Percentiles rank a stretch among this genome's conserved stretches.
phyloP scores from a whole-genome alignment of 2,113 vertebrate genomes.

The Plecotus auritus region DNA sequence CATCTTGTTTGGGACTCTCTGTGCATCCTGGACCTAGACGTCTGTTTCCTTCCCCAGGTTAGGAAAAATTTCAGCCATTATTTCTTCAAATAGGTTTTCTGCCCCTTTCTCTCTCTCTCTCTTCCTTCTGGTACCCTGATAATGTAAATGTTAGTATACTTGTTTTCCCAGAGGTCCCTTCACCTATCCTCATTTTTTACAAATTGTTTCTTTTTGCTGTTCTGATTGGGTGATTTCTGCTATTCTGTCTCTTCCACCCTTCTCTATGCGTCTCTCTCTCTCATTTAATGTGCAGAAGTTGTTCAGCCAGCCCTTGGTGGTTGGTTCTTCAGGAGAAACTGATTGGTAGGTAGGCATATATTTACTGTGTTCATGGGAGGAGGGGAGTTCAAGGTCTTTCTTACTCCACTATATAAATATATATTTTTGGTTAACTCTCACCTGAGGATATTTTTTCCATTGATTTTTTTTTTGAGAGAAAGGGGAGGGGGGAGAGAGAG shows the following conservation, averaged over 20 bases:
- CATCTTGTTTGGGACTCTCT: background rate
- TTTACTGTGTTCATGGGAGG: background rate
- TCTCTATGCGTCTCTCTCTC: background rate
- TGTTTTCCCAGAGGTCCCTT: background rate
- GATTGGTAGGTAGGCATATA: background rate
- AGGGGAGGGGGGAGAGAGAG: no score
- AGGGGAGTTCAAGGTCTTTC: background rate
- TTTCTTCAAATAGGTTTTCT: background rate
- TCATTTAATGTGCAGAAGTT: background rate
- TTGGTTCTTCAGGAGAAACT: background rate
- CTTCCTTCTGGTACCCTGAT: background rate
- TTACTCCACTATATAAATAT: no score
- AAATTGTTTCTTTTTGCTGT: background rate
- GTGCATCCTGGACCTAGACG: background rate
- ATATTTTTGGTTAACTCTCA: no score
- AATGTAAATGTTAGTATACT: background rate
- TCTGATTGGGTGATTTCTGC: background rate
- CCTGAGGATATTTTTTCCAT: no score
- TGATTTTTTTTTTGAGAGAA: no score
- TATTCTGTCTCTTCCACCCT: background rate
- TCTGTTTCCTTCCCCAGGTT: background rate
- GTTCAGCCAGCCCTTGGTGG: background rate
- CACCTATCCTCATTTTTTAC: background rate
- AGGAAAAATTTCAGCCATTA: background rate
- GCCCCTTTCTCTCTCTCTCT: background rate